These are phyloP conservation scores for Enteromius radiatus DNA, from an alignment of 2,797 vertebrate species.

Conservation along the genomic window DNA sequence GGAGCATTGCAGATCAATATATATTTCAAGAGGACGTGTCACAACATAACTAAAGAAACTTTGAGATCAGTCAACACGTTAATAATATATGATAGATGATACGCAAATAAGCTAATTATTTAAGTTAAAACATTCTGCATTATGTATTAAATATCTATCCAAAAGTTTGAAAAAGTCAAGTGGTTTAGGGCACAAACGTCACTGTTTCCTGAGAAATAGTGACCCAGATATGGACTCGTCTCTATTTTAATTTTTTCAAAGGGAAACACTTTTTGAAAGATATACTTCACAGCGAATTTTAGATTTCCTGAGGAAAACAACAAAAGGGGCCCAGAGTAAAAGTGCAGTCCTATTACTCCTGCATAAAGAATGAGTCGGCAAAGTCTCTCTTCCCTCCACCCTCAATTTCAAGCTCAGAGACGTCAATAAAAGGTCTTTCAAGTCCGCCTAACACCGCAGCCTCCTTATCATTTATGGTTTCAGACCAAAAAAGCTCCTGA, in stretches of 20 bases:
- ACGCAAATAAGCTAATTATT: not conserved
- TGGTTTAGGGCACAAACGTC: not conserved
- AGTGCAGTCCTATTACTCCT: slow-evolving; percentile 2
- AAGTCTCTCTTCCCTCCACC: slow-evolving; percentile 1
- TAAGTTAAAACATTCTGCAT: not conserved
- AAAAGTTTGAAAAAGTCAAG: not conserved
- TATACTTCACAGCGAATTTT: not conserved
- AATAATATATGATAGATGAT: not conserved
- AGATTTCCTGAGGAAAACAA: not conserved
- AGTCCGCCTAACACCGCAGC: slow-evolving; percentile 9
- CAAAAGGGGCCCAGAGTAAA: not conserved
- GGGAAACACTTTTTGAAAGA: slow-evolving; percentile 8
- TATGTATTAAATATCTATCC: not conserved
- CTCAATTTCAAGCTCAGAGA: not conserved
- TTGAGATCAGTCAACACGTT: not conserved
- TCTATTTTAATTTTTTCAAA: not conserved
- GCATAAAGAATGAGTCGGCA: slow-evolving; percentile 13
- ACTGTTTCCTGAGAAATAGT: not conserved
- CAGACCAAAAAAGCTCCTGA: slow-evolving; percentile 33
- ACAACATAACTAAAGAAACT: not conserved
- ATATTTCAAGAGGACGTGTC: not conserved
- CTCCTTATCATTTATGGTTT: slow-evolving; percentile 14
- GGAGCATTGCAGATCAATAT: too few species aligned
- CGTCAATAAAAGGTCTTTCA: slow-evolving; percentile 21
- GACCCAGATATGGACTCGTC: not conserved